Evolutionary conservation across 1,140 invertebrate genomes (phyloP).

Genomic region (Trichonephila inaurata): DNA sequence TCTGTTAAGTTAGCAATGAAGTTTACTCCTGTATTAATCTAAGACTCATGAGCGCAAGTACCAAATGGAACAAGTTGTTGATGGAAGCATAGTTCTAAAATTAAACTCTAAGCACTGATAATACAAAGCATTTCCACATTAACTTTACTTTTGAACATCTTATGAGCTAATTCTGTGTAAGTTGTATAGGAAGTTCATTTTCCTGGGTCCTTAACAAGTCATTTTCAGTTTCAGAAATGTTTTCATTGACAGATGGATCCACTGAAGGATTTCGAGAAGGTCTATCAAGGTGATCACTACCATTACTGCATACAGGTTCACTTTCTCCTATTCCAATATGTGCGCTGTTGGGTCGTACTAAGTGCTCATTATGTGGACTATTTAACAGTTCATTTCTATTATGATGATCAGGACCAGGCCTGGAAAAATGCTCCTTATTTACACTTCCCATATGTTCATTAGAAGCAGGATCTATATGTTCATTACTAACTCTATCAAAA

Average conservation of each 20-base stretch:
- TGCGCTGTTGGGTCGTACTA: slow-evolving; percentile 41
- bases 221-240: slow-evolving; percentile 55
- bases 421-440: slow-evolving; percentile 71
- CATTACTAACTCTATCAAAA: slow-evolving; percentile 65
- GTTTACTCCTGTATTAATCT: not conserved
- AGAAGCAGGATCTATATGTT: slow-evolving; percentile 54
- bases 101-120: slow-evolving; percentile 34
- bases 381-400: slow-evolving; percentile 65
- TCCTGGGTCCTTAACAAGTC: slow-evolving; percentile 63
- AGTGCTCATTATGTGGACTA: slow-evolving; percentile 69
- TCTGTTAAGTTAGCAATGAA: slow-evolving; percentile 6
- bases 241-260: slow-evolving; percentile 60
- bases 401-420: slow-evolving; percentile 59
- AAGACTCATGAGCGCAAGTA: not conserved
- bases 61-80: slow-evolving; percentile 28
- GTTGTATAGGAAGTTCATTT: slow-evolving; percentile 68
- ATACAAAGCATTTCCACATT: not conserved
- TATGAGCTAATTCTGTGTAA: slow-evolving; percentile 62
- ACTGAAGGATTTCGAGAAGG: slow-evolving; percentile 69
- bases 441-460: slow-evolving; percentile 63
- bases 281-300: slow-evolving; percentile 67
- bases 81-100: slow-evolving; percentile 62
- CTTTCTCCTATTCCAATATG: slow-evolving; percentile 48
- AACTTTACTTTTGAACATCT: not conserved
- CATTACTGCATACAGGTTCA: slow-evolving; percentile 63